Evolutionary conservation across 2,113 vertebrate genomes (phyloP), one percentile per base, ranked within the genome.

Genomic region (Falco punctatus): DNA sequence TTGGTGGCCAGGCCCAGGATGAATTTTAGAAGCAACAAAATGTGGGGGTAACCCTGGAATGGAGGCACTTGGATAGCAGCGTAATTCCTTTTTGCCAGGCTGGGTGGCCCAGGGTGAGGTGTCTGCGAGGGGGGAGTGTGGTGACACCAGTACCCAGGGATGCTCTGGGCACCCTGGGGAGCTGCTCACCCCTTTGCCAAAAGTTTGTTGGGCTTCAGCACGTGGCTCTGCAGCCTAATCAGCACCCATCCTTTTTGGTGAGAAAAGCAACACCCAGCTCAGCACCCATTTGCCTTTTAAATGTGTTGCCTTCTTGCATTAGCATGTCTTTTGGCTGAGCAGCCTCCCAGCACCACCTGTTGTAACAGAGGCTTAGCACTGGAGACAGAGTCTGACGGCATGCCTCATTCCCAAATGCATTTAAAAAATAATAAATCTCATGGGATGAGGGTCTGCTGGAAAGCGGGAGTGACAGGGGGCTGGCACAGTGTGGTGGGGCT

Each of bases 241-340:
- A 40, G 71, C 62, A 35, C 30, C 20, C n/a, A 42, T 5, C 15
- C 52, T 55, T 2, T 0, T 35, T 4, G 15, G 12, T 16, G 79
- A 90, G 74, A 62, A 74, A 26, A 81, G 42, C 61, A 57, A 8
- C 30, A 19, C 52, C 16, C 46, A 20, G 42, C 57, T 82, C 52
- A n/a, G 79, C n/a, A n/a, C 10, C 54, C 9, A 64, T 65, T 88
- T 88, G 91, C 58, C 58, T 96, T 91, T 91, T 55, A 92, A 95
- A 91, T 51, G 22, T 1, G 1, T 33, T 79, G 59, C 15, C 16
- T 81, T 23, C 10, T 9, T 61, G 52, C 35, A 17, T 54, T 38
- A 51, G 40, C 1, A 30, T 10, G 12, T n/a, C 64, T 94, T 78
- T 35, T 69, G 40, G 49, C 64, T 51, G 11, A 89, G 72, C 59